Conservation (phyloP, 2,113 vertebrate species). For the Oceanites oceanicus region DNA sequence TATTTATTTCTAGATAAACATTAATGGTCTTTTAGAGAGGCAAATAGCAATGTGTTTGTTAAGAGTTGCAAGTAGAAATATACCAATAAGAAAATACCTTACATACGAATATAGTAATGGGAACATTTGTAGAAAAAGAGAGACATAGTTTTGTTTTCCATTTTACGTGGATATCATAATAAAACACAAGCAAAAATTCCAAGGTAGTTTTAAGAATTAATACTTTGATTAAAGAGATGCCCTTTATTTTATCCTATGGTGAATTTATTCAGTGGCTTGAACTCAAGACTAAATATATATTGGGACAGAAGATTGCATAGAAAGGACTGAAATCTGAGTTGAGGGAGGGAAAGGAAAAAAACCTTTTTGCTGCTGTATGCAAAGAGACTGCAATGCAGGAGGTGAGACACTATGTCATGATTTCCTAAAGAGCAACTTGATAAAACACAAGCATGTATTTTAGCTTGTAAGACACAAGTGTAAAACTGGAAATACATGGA, state of each 20-base stretch:
- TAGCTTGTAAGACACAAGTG: not conserved
- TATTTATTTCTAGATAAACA: not conserved
- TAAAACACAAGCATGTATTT: not conserved
- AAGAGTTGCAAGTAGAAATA: not conserved
- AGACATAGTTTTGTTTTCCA: not conserved
- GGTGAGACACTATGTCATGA: not conserved
- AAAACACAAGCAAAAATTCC: not conserved
- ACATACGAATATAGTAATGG: not conserved
- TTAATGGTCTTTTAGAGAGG: not conserved
- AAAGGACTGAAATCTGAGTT: not conserved
- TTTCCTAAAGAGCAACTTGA: not conserved
- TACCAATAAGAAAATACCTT: not conserved
- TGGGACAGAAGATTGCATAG: not conserved
- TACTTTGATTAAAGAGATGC: not conserved
- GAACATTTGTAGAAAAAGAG: not conserved
- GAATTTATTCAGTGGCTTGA: not conserved
- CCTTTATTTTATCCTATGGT: not conserved
- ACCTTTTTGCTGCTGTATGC: not conserved
- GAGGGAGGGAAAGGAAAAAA: not conserved
- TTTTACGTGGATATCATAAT: not conserved
- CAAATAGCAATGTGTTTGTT: not conserved
- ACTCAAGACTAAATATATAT: not conserved
- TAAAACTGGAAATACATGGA: not conserved
- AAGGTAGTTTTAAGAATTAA: not conserved
- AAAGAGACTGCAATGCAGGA: not conserved